phyloP scores from a whole-genome alignment of 2,113 vertebrate genomes.

The Pleuronectes platessa region DNA sequence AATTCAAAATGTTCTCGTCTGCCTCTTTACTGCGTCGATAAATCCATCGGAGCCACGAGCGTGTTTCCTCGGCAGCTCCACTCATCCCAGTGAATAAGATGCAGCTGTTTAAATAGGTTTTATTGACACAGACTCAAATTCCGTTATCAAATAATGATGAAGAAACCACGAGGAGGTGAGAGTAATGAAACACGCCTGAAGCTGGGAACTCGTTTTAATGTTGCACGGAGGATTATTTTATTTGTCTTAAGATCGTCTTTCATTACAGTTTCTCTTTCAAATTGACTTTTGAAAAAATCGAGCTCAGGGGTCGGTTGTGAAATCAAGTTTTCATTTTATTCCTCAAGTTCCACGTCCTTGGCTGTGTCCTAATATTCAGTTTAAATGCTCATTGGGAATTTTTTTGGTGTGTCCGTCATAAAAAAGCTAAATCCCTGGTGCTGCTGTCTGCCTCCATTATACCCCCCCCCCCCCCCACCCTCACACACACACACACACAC shows the following conservation, averaged over 20 bases:
- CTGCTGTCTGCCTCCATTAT: background rate
- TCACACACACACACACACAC: background rate
- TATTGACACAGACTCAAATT: conserved; percentile 36
- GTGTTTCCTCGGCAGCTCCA: conserved; percentile 13
- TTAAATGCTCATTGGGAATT: background rate
- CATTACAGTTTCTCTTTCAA: background rate
- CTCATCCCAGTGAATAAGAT: conserved; percentile 29
- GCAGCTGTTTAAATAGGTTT: conserved; percentile 31
- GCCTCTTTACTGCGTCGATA: conserved; percentile 45
- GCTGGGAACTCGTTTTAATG: background rate
- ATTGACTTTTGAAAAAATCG: background rate
- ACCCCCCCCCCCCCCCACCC: background rate
- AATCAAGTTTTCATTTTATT: no score
- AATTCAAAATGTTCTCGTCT: background rate
- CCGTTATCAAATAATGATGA: conserved; percentile 30
- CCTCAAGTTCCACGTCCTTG: background rate
- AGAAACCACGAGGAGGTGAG: background rate
- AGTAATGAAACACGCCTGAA: conserved; percentile 8
- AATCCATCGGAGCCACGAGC: conserved; percentile 28
- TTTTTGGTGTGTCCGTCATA: background rate
- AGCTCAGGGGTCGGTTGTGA: conserved; percentile 22
- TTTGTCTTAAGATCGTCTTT: no score
- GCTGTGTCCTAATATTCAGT: conserved; percentile 5
- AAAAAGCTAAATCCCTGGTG: conserved; percentile 8
- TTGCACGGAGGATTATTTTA: no score